Evolutionary conservation across 2,113 vertebrate genomes (phyloP).

Genomic region (Oenanthe oenanthe): DNA sequence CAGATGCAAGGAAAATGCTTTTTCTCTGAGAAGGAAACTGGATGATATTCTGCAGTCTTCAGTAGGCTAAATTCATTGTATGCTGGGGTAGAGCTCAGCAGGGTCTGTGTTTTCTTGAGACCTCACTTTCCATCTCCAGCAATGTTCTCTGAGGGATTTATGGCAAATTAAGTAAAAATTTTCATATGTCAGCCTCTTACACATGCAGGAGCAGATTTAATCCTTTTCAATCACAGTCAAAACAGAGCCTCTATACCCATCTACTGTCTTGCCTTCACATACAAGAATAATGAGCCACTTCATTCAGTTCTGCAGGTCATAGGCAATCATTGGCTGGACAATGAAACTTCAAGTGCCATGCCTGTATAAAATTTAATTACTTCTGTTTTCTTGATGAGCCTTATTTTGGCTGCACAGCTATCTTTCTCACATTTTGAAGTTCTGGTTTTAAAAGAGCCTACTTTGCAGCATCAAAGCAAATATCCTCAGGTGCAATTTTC

Average conservation of each 20-base stretch:
- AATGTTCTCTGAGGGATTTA: not conserved
- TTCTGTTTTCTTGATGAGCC: not conserved
- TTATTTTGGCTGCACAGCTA: not conserved
- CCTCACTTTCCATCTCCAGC: not conserved
- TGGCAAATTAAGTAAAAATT: not conserved
- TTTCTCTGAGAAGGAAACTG: not conserved
- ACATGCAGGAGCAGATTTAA: not conserved
- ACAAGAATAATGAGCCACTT: not conserved
- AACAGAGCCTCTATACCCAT: not conserved
- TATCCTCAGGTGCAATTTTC: not conserved
- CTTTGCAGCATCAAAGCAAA: not conserved
- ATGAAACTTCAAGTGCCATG: not conserved
- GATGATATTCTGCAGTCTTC: not conserved
- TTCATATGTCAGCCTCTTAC: not conserved
- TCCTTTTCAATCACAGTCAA: not conserved
- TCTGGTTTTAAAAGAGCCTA: not conserved
- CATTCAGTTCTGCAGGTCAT: not conserved
- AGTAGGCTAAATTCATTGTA: not conserved
- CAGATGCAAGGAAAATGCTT: slow-evolving; percentile 37
- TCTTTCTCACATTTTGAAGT: not conserved
- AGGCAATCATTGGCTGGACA: not conserved
- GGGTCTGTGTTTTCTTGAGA: not conserved
- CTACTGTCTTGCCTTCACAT: not conserved
- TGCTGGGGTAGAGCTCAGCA: not conserved
- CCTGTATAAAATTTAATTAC: not conserved